Evolutionary conservation across 2,113 vertebrate genomes (phyloP).

Genomic region (Orycteropus afer): DNA sequence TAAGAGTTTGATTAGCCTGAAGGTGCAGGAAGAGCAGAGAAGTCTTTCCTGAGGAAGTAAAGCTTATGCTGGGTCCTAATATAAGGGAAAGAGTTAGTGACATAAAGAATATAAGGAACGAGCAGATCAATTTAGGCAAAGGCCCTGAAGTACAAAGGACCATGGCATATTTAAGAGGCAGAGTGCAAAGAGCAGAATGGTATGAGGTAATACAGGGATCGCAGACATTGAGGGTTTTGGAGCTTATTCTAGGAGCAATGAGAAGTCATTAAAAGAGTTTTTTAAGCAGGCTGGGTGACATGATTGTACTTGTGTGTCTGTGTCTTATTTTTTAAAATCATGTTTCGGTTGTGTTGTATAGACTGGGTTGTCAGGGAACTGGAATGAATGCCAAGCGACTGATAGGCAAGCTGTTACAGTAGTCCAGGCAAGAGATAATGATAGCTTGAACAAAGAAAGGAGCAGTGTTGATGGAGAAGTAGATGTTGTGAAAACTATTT

Average conservation of each 20-base stretch:
- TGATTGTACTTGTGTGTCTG: background rate
- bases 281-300: background rate
- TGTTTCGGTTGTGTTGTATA: background rate
- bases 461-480: background rate
- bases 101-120: background rate
- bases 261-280: background rate
- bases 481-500: background rate
- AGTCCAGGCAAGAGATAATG: background rate
- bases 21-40: background rate
- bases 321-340: background rate
- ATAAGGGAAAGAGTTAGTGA: background rate
- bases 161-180: background rate
- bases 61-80: background rate
- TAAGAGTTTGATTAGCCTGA: constrained; percentile 1
- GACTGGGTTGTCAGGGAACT: background rate
- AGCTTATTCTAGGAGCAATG: constrained; percentile 11
- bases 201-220: background rate
- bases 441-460: background rate
- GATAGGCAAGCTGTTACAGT: background rate
- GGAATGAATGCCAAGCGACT: background rate
- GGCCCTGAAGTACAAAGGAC: background rate
- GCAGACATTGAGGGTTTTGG: background rate
- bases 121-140: background rate
- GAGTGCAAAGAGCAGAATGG: background rate
- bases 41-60: constrained; percentile 22